These are phyloP conservation scores for Atrichornis clamosus DNA, from an alignment of 2,113 vertebrate species.

Conservation along the genomic window DNA sequence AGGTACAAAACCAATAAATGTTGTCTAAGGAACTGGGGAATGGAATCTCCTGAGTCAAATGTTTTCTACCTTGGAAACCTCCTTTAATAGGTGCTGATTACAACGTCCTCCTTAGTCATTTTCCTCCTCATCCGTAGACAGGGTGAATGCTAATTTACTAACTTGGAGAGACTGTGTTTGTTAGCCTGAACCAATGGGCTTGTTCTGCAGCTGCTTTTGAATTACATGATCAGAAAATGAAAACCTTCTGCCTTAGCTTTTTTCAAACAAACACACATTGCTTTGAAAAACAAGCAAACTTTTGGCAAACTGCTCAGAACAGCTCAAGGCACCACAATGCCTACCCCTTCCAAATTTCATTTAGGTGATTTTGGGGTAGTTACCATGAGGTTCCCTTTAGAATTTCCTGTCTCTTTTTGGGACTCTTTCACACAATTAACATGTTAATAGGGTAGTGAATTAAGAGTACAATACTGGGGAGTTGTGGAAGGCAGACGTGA, in stretches of 20 bases:
- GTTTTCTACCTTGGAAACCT: neutral
- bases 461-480: neutral
- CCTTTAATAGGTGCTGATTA: conserved; percentile 11
- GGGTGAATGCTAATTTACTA: conserved; percentile 33
- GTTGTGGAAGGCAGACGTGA: neutral
- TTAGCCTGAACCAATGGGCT: conserved; percentile 12
- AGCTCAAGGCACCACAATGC: neutral
- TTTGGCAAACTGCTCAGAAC: neutral
- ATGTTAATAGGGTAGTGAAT: neutral
- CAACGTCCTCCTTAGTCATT: neutral
- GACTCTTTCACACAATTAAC: neutral
- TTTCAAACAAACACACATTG: neutral
- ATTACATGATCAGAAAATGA: conserved; percentile 39
- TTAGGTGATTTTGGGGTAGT: neutral
- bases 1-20: neutral
- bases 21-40: neutral
- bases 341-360: neutral
- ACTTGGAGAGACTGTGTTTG: conserved; percentile 6
- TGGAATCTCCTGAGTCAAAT: neutral
- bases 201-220: conserved; percentile 19
- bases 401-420: neutral
- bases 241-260: conserved; percentile 5
- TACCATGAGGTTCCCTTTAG: neutral
- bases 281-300: conserved; percentile 15
- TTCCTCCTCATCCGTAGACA: neutral